Percentiles rank a stretch among this genome's conserved stretches.
These are phyloP conservation scores for Thymelicus lineola DNA, from an alignment of 2,888 invertebrate species.

Conservation along the genomic window DNA sequence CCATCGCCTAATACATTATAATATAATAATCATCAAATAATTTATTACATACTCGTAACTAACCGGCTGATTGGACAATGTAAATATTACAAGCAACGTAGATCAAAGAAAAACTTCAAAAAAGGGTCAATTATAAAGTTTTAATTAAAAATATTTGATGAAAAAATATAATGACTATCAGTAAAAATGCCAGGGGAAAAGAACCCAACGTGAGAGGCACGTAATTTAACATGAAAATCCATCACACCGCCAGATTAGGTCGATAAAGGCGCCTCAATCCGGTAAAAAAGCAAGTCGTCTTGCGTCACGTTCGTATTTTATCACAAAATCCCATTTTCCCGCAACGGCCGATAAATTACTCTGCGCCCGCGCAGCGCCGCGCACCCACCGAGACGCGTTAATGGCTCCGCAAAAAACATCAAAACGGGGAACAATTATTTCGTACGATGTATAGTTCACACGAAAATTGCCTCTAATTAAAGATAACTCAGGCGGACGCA, in stretches of 20 bases:
- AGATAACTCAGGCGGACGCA: constrained; percentile 28
- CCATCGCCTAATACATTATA: too few relatives aligned
- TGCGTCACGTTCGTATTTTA: constrained; percentile 51
- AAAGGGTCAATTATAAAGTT: not conserved
- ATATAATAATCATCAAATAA: too few relatives aligned
- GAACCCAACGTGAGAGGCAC: not conserved
- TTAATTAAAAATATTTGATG: not conserved
- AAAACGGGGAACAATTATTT: constrained; percentile 71
- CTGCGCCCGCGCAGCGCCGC: constrained; percentile 61
- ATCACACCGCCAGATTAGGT: constrained; percentile 3
- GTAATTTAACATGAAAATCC: not conserved
- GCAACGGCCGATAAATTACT: constrained; percentile 74
- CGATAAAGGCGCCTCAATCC: not conserved
- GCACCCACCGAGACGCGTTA: constrained; percentile 63
- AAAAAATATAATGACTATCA: not conserved
- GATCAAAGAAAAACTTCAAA: not conserved
- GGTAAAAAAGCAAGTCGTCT: constrained; percentile 15
- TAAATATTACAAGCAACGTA: too few relatives aligned
- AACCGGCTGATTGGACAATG: too few relatives aligned
- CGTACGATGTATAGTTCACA: constrained; percentile 50
- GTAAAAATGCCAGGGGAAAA: not conserved
- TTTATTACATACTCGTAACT: too few relatives aligned
- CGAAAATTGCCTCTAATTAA: constrained; percentile 38
- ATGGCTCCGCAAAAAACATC: constrained; percentile 63
- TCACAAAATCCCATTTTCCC: constrained; percentile 73